Evolutionary conservation across 2,888 invertebrate genomes (phyloP), one percentile per base, ranked within the genome.

Genomic region (Zelleria hepariella): DNA sequence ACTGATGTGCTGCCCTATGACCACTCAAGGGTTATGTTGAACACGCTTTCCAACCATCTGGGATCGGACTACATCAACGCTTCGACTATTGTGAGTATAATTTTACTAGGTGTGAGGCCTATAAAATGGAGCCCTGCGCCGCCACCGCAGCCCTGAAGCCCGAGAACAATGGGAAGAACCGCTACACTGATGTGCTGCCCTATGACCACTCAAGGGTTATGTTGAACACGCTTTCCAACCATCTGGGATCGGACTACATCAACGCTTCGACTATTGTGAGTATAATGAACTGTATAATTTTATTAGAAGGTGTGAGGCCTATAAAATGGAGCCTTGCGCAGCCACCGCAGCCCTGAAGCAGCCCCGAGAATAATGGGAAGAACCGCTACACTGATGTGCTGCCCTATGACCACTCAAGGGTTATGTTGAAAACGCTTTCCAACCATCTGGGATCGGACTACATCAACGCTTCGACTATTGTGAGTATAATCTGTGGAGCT

Each of bases 251-350:
- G 7, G 98, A 99, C 85, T 99, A 98, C 86, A 96, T 99, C 78
- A 99, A 99, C 80, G 99, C 99, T 65, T 98, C 97, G 58, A 96
- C 97, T 62, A 98, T 99, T 75, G 97, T 97, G 89, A 95, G 95
- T 92, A 53, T n/a, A n/a, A n/a, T n/a, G n/a, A n/a, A n/a, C n/a
- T n/a, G n/a, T n/a, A n/a, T n/a, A n/a, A n/a, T n/a, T n/a, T n/a
- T n/a, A n/a, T n/a, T n/a, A n/a, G n/a, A n/a, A n/a, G n/a, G n/a
- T n/a, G n/a, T n/a, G n/a, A n/a, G n/a, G 96, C 96, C 0, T 98
- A 98, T 78, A 97, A 98, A 74, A 97, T 98, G 0, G 98, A 99
- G 75, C 98, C 98, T 0, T 94, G 95, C 75, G 94, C 96, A 20
- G 94, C 95, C 2, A 92, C 93, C 2, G 93, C 96, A 0, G 97